phyloP scores from a whole-genome alignment of 2,888 invertebrate genomes.

The Bursaphelenchus okinawaensis region DNA sequence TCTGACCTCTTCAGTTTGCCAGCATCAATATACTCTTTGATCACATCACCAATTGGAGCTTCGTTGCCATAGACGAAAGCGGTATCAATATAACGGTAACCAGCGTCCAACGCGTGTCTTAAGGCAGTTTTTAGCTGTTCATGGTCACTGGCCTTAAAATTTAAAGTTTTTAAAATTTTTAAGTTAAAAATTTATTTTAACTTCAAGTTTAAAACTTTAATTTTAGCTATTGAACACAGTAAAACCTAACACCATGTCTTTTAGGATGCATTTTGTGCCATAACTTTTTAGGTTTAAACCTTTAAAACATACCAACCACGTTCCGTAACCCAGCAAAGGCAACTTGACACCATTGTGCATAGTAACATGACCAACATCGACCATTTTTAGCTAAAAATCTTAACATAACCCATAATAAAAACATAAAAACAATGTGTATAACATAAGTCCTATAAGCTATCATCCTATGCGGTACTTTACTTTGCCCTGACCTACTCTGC shows the following conservation, averaged over 20 bases:
- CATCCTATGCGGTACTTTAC: too few species aligned
- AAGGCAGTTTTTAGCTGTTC: constrained; percentile 35
- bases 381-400: constrained; percentile 4
- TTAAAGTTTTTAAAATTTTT: background rate
- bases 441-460: too few species aligned
- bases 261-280: too few species aligned
- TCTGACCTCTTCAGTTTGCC: constrained; percentile 60
- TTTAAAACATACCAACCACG: constrained; percentile 33
- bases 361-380: constrained; percentile 3
- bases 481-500: too few species aligned
- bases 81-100: constrained; percentile 50
- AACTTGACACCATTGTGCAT: constrained; percentile 32
- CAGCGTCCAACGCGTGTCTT: constrained; percentile 48
- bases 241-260: too few species aligned
- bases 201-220: too few species aligned
- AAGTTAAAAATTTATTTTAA: too few species aligned
- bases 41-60: constrained; percentile 64
- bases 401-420: too few species aligned
- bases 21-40: constrained; percentile 26
- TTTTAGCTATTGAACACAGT: too few species aligned
- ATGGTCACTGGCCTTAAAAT: constrained; percentile 3
- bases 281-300: too few species aligned
- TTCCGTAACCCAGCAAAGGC: constrained; percentile 42
- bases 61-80: constrained; percentile 71
- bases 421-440: too few species aligned